A percentile compares a stretch with the other conserved stretches of the same genome.
Conservation (phyloP, 2,888 invertebrate genomes). For the Troides helena region DNA sequence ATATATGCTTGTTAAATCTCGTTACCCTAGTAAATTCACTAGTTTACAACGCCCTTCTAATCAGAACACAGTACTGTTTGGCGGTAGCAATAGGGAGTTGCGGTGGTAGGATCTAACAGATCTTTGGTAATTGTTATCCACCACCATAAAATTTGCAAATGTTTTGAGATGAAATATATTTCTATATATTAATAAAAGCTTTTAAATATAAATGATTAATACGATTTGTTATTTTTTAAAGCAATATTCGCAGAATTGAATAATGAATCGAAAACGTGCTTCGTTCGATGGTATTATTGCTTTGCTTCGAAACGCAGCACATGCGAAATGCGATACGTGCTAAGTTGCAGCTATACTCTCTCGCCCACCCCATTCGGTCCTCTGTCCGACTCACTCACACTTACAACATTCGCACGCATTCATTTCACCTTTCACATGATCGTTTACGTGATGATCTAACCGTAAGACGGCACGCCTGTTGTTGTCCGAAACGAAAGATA, state of each 20-base stretch:
- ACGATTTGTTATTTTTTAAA: not conserved
- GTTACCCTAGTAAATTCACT: no score
- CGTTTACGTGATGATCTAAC: not conserved
- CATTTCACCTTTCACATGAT: not conserved
- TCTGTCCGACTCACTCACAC: not conserved
- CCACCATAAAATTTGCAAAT: no score
- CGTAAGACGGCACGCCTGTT: not conserved
- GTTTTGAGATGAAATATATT: not conserved
- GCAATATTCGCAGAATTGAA: not conserved
- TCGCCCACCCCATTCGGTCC: not conserved
- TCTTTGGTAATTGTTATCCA: no score
- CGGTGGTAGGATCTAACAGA: no score
- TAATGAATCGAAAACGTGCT: not conserved
- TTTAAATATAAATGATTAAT: not conserved
- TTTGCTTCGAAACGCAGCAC: not conserved
- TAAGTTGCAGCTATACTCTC: not conserved
- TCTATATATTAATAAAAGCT: not conserved
- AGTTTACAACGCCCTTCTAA: no score
- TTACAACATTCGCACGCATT: not conserved
- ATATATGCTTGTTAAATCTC: no score
- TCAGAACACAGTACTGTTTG: no score
- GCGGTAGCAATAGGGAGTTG: no score
- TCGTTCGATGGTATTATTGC: not conserved
- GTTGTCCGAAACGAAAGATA: not conserved
- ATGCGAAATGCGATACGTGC: not conserved